phyloP scores from a whole-genome alignment of 1,140 invertebrate species.

The Diorhabda carinulata region DNA sequence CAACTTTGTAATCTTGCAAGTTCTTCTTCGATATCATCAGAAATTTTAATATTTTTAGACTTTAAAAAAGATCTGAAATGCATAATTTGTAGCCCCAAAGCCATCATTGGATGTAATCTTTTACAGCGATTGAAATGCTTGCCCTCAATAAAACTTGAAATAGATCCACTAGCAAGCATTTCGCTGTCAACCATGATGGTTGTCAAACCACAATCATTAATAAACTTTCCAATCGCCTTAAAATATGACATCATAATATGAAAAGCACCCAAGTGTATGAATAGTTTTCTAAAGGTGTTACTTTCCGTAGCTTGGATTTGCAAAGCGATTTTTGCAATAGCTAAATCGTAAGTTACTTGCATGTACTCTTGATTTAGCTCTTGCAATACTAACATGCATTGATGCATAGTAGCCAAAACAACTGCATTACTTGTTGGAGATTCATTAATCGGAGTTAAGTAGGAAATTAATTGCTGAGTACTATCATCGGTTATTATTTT shows the following conservation, averaged over 20 bases:
- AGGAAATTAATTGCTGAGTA: constrained; percentile 30
- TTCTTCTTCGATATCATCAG: constrained; percentile 25
- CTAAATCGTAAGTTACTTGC: too few relatives aligned
- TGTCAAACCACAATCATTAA: constrained; percentile 48
- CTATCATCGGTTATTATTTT: constrained; percentile 27
- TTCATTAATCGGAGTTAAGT: constrained; percentile 38
- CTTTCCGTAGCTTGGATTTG: too few relatives aligned
- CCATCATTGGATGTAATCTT: too few relatives aligned
- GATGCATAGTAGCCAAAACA: constrained; percentile 43
- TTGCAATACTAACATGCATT: constrained; percentile 29
- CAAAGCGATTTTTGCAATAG: too few relatives aligned
- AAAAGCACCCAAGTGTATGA: too few relatives aligned
- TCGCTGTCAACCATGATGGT: constrained; percentile 46
- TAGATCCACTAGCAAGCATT: constrained; percentile 42
- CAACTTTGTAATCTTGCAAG: constrained; percentile 23
- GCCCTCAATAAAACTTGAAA: too few relatives aligned
- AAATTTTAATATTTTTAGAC: constrained; percentile 26
- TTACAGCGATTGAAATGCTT: too few relatives aligned
- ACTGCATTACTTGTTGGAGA: constrained; percentile 39
- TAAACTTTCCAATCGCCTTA: constrained; percentile 50
- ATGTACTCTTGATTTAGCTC: too few relatives aligned
- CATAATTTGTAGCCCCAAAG: constrained; percentile 29
- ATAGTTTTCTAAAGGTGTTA: too few relatives aligned
- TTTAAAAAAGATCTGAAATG: constrained; percentile 44
- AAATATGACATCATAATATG: constrained; percentile 39